phyloP scores from a whole-genome alignment of 2,888 invertebrate species.

The Tillus elongatus region DNA sequence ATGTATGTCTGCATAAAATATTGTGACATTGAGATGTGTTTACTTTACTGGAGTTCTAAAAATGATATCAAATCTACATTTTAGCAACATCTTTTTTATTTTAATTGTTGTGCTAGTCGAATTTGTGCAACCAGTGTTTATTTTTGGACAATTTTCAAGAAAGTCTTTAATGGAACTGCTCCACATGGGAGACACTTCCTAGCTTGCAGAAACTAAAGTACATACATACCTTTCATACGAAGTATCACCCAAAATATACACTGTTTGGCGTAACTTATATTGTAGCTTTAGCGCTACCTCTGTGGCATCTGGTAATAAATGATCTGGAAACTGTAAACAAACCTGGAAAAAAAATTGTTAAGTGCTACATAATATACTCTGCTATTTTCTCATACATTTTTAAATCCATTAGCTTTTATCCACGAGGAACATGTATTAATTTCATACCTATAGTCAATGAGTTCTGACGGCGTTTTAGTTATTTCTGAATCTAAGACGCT shows the following conservation, averaged over 20 bases:
- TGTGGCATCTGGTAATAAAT: slow-evolving; percentile 59
- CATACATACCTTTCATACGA: slow-evolving; percentile 85
- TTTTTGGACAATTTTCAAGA: too few species aligned
- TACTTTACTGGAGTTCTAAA: too few species aligned
- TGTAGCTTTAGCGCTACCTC: slow-evolving; percentile 51
- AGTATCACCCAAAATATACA: slow-evolving; percentile 82
- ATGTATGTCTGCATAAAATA: too few species aligned
- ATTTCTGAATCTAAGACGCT: too few species aligned
- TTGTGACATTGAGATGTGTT: too few species aligned
- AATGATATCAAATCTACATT: too few species aligned
- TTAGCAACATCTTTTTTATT: too few species aligned
- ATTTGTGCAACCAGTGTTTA: too few species aligned
- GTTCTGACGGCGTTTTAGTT: slow-evolving; percentile 30
- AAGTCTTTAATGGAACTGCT: too few species aligned
- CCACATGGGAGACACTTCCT: too few species aligned
- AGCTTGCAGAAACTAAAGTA: too few species aligned
- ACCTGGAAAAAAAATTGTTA: slow-evolving; percentile 58
- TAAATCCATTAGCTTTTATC: slow-evolving; percentile 57
- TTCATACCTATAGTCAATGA: slow-evolving; percentile 49
- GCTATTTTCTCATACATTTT: slow-evolving; percentile 58
- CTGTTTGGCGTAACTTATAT: slow-evolving; percentile 46
- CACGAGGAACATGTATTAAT: slow-evolving; percentile 55
- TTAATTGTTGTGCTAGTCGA: too few species aligned
- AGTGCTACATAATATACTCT: slow-evolving; percentile 7
- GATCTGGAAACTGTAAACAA: slow-evolving; percentile 87